Percentiles rank a stretch among this genome's conserved stretches.
Conservation (phyloP, 2,113 vertebrate species). For the Syrmaticus mikado region DNA sequence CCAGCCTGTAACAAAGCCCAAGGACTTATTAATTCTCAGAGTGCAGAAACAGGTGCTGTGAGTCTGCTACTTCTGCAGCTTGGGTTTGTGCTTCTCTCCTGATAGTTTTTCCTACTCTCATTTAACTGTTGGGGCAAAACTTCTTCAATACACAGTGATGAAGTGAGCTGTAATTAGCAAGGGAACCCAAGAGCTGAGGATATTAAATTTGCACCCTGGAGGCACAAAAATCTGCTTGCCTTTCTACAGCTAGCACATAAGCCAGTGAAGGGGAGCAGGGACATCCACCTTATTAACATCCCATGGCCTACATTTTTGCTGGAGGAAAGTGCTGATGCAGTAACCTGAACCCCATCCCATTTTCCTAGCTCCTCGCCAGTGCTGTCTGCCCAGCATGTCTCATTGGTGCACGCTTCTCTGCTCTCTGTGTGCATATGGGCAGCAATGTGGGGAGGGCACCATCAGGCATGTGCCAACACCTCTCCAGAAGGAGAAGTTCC, state of each 20-base stretch:
- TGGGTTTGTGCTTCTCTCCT: neutral
- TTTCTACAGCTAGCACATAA: neutral
- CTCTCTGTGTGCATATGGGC: neutral
- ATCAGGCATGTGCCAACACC: neutral
- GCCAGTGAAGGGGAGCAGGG: neutral
- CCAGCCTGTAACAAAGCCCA: constrained; percentile 31
- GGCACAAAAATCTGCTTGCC: neutral
- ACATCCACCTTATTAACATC: neutral
- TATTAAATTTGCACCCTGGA: neutral
- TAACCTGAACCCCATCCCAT: constrained; percentile 36
- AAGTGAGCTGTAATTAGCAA: constrained; percentile 27
- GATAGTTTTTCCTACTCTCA: neutral
- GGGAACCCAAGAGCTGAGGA: neutral
- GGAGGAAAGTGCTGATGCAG: neutral
- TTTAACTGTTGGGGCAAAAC: neutral
- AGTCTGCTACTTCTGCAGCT: neutral
- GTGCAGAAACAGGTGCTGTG: constrained; percentile 25
- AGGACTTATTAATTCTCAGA: constrained; percentile 21
- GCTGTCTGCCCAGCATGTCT: neutral
- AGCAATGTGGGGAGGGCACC: neutral
- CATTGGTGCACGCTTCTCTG: neutral
- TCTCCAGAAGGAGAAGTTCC: neutral
- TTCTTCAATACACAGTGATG: neutral
- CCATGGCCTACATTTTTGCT: neutral
- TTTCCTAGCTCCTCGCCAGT: constrained; percentile 36